These are phyloP conservation scores for Sternotherus odoratus DNA, from an alignment of 2,797 vertebrate genomes.

Conservation along the genomic window DNA sequence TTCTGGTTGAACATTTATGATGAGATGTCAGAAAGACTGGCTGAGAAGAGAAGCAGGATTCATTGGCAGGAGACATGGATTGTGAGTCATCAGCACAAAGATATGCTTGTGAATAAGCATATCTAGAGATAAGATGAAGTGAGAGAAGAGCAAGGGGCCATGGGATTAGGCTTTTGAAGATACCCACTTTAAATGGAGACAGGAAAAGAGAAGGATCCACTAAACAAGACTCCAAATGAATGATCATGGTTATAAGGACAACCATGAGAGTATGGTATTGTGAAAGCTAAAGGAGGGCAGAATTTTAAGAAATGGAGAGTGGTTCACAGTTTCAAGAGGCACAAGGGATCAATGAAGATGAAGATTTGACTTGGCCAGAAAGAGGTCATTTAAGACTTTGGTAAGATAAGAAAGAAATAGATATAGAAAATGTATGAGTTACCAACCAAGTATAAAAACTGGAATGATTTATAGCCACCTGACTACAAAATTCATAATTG, in stretches of 20 bases:
- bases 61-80: background rate
- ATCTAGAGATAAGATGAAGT: background rate
- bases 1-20: background rate
- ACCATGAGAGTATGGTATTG: background rate
- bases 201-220: background rate
- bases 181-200: background rate
- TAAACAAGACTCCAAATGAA: background rate
- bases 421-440: background rate
- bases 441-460: background rate
- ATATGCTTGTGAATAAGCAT: background rate
- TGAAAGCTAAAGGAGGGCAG: background rate
- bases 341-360: background rate
- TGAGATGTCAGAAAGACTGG: background rate
- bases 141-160: background rate
- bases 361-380: background rate
- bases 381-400: background rate
- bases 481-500: background rate
- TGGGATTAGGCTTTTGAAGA: background rate
- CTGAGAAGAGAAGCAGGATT: background rate
- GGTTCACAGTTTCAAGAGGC: constrained; percentile 1
- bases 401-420: background rate
- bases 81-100: background rate
- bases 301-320: background rate
- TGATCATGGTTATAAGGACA: background rate
- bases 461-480: background rate